Evolutionary conservation across 2,113 vertebrate species (phyloP).

Genomic region (Phalacrocorax carbo): DNA sequence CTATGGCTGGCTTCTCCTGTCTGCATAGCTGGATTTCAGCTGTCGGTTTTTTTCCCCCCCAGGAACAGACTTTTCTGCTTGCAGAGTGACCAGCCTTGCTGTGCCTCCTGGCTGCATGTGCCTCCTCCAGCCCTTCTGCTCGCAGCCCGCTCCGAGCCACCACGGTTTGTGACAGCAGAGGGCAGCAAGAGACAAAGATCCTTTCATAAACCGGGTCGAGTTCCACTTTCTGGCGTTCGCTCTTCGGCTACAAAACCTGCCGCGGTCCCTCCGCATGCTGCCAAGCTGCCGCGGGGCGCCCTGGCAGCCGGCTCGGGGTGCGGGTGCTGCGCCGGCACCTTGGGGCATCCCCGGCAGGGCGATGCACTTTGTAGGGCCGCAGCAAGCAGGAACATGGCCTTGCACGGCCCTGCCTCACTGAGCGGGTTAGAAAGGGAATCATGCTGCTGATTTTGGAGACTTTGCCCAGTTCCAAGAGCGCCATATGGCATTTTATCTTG

Average conservation of each 20-base stretch:
- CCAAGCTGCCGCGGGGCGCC: rapidly evolving
- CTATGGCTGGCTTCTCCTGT: rapidly evolving
- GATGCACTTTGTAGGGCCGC: rapidly evolving
- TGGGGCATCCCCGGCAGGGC: rapidly evolving
- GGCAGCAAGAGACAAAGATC: conserved; percentile 71
- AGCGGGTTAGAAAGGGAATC: background rate
- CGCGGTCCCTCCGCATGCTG: rapidly evolving
- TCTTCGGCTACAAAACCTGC: background rate
- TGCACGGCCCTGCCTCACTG: rapidly evolving
- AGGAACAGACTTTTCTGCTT: background rate
- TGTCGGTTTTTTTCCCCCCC: rapidly evolving
- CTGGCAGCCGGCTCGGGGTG: background rate
- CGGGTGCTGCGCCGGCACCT: background rate
- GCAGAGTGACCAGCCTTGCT: rapidly evolving
- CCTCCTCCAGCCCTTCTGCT: background rate
- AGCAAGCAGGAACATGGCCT: rapidly evolving
- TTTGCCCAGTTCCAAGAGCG: background rate
- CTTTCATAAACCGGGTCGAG: background rate
- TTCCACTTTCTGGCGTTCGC: background rate
- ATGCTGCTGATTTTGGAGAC: background rate
- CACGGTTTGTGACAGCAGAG: conserved; percentile 60
- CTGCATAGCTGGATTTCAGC: background rate
- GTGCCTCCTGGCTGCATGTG: rapidly evolving
- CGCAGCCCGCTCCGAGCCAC: background rate
- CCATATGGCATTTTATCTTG: conserved; percentile 22